These are phyloP conservation scores for Neolamprologus toae DNA, from an alignment of 2,113 vertebrate species.

Conservation along the genomic window DNA sequence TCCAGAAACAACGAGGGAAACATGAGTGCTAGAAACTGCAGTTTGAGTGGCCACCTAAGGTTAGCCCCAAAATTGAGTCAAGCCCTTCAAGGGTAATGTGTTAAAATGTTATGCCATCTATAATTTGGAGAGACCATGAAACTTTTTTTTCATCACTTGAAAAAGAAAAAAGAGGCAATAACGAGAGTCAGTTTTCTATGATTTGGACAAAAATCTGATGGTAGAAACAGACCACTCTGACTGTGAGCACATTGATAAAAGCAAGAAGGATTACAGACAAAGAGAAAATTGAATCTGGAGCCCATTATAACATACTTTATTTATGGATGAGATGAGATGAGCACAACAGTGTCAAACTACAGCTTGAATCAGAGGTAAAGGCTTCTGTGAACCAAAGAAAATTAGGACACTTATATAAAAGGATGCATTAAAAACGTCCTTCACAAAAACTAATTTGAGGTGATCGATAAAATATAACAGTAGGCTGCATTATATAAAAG, in stretches of 20 bases:
- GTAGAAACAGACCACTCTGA: background rate
- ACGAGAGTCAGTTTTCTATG: background rate
- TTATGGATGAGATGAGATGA: background rate
- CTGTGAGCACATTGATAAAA: background rate
- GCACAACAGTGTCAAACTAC: fast-evolving
- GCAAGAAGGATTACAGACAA: background rate
- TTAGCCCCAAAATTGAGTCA: background rate
- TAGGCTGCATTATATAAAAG: background rate
- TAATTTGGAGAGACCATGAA: background rate
- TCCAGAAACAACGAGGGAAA: fast-evolving
- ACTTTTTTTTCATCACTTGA: background rate
- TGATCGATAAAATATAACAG: fast-evolving
- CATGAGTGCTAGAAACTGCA: background rate
- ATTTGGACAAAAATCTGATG: background rate
- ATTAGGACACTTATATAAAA: background rate
- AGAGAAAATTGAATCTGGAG: fast-evolving
- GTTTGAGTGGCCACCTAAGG: background rate
- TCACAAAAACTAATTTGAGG: background rate
- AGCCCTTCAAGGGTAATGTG: fast-evolving
- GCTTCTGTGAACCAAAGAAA: background rate
- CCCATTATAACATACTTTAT: background rate
- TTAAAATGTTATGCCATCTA: background rate
- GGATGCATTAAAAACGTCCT: background rate
- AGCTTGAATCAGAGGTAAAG: background rate
- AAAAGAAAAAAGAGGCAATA: background rate